These are phyloP conservation scores for Physocephala rufipes DNA, from an alignment of 2,888 invertebrate genomes.

Conservation along the genomic window DNA sequence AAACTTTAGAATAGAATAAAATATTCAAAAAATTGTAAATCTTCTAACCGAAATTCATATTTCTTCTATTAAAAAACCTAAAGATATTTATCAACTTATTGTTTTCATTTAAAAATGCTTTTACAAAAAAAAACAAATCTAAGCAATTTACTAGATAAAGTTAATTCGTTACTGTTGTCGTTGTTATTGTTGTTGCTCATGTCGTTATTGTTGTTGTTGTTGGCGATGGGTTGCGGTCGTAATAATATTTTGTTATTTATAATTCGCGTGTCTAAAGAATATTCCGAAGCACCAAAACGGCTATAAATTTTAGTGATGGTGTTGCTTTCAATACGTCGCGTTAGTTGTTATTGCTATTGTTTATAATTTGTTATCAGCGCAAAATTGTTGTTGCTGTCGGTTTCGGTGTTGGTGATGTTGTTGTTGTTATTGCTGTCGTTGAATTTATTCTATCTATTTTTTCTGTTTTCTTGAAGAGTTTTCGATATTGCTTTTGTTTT, in stretches of 20 bases:
- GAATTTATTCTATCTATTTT: too few species aligned
- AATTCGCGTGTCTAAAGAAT: slow-evolving; percentile 47
- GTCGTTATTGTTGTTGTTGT: too few species aligned
- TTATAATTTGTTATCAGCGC: background rate
- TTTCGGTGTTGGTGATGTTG: background rate
- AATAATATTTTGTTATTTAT: slow-evolving; percentile 48
- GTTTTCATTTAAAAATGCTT: background rate
- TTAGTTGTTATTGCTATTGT: too few species aligned
- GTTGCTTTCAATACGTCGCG: too few species aligned
- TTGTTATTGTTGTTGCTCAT: slow-evolving; percentile 14
- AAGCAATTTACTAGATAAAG: background rate
- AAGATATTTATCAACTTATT: background rate
- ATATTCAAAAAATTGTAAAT: background rate
- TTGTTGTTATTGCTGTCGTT: background rate
- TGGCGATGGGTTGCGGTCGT: slow-evolving; percentile 42
- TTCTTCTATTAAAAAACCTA: background rate
- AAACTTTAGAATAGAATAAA: background rate
- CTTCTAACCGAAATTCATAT: background rate
- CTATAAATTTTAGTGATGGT: too few species aligned
- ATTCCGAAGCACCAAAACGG: slow-evolving; percentile 38
- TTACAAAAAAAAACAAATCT: background rate
- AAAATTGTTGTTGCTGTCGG: background rate
- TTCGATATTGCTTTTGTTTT: background rate
- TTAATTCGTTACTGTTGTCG: background rate
- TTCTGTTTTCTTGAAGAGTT: background rate